Evolutionary conservation across 2,113 vertebrate species (phyloP), one percentile per base, ranked within the genome.

Genomic region (Amblyopsis rosae): DNA sequence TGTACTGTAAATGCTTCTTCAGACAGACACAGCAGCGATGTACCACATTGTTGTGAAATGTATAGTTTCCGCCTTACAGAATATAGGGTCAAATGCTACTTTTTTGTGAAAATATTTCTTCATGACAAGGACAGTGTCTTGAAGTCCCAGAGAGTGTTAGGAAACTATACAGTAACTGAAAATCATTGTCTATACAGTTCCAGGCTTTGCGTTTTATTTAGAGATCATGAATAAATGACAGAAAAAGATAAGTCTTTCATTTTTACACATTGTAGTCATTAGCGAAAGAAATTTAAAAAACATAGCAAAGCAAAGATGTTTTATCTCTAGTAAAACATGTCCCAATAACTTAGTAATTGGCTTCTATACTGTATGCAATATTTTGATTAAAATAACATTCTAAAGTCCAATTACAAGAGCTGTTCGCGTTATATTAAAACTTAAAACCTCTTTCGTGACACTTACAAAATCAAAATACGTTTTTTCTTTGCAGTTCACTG

Each of bases 121-220:
- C 65, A 73, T 62, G 72, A 82, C 75, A 79, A 85, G 83, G 77
- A 79, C 67, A 66, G 73, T 73, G 75, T 73, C 64, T 63, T 83
- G 83, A 85, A 75, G 83, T 79, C 71, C 80, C 82, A 74, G 71
- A 57, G 72, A 56, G 15, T 56, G 54, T 56, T 19, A 73, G 70
- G 72, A 84, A 83, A 83, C 86, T 84, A 73, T 72, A 69, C 73
- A 88, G 73, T 26, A 26, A 26, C 26, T 26, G 26, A 75, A 79
- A 66, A 64, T 80, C 73, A 77, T 77, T 41, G 35, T 41, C 7
- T 41, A 26, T 26, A 26, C 26, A 26, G 35, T 41, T 41, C 35
- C 35, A 41, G 4, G 35, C 5, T 41, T 41, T 41, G 50, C 12
- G 1, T 1, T 51, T 51, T n/a, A 51, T 51, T 51, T 15, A 12